Conservation (phyloP, 2,888 invertebrate species). For the Sinopyrophorus schimmeli region DNA sequence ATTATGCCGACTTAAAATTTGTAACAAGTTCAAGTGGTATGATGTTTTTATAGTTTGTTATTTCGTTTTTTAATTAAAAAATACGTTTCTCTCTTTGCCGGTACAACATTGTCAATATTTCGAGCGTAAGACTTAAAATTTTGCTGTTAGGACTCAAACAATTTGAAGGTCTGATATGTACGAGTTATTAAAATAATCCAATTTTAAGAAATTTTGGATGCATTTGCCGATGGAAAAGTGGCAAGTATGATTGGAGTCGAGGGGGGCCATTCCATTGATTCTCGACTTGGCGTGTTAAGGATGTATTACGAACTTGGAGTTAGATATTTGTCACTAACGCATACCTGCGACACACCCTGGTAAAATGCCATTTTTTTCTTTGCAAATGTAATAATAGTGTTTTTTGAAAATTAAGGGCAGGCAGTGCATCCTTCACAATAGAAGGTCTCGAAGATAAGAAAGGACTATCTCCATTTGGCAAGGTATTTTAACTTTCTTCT, state of each 20-base stretch:
- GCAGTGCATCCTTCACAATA: background rate
- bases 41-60: background rate
- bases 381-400: constrained; percentile 1
- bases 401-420: constrained; percentile 1
- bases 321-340: constrained; percentile 65
- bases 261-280: constrained; percentile 65
- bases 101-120: no score
- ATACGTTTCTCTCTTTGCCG: no score
- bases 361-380: constrained; percentile 12
- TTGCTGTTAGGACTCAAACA: no score
- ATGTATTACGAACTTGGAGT: constrained; percentile 63
- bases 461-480: background rate
- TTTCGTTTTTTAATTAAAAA: background rate
- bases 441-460: background rate
- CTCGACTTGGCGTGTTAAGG: constrained; percentile 59
- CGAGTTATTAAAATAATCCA: background rate
- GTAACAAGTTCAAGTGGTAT: constrained; percentile 52
- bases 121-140: no score
- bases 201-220: constrained; percentile 54
- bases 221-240: constrained; percentile 58
- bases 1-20: constrained; percentile 51
- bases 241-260: constrained; percentile 64
- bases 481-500: no score
- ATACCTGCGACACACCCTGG: constrained; percentile 66
- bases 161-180: background rate